phyloP scores from a whole-genome alignment of 2,888 invertebrate genomes.

The Gisinianus flammeolus region DNA sequence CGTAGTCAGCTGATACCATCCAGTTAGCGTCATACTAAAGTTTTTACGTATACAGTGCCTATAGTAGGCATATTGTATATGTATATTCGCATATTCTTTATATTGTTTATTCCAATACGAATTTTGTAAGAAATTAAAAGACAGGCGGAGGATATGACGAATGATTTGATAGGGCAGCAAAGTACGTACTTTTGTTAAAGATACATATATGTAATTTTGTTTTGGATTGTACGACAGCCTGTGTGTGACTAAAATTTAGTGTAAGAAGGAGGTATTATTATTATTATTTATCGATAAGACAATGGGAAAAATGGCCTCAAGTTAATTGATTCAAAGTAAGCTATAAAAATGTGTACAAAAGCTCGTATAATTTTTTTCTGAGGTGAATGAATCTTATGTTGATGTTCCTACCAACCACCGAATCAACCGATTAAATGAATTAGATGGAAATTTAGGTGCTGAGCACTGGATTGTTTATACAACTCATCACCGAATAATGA shows the following conservation, averaged over 20 bases:
- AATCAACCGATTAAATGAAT: neutral
- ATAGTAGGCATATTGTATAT: neutral
- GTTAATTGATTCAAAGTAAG: constrained; percentile 5
- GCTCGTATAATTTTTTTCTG: constrained; percentile 4
- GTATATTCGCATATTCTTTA: neutral
- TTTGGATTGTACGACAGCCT: too few relatives aligned
- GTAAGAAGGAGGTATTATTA: neutral
- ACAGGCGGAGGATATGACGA: neutral
- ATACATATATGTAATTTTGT: too few relatives aligned
- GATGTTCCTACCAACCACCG: constrained; percentile 16
- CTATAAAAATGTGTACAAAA: constrained; percentile 9
- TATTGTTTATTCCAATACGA: neutral
- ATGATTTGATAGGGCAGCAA: neutral
- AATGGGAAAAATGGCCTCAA: neutral
- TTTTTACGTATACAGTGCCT: neutral
- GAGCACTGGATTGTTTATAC: constrained; percentile 12
- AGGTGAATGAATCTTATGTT: constrained; percentile 20
- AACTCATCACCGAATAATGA: constrained; percentile 11
- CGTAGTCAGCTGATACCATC: neutral
- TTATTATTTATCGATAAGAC: neutral
- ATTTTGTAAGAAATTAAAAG: neutral
- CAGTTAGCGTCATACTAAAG: neutral
- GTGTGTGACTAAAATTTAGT: neutral
- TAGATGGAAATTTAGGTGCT: constrained; percentile 5
- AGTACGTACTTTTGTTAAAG: neutral